phyloP scores from a whole-genome alignment of 1,140 invertebrate species.

The Heliconius hewitsoni region DNA sequence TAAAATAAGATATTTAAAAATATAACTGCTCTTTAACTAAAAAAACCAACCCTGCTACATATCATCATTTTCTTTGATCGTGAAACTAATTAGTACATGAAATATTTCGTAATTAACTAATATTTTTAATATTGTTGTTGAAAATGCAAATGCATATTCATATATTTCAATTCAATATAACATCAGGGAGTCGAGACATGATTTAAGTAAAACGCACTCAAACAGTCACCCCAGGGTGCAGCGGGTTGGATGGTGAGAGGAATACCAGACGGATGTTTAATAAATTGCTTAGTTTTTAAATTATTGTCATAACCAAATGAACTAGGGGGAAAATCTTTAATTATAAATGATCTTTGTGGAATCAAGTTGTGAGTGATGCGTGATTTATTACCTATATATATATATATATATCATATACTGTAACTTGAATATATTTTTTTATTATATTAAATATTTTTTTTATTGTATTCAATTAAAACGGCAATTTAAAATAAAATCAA shows the following conservation, averaged over 20 bases:
- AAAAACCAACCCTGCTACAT: not conserved
- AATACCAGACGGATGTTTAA: slow-evolving; percentile 7
- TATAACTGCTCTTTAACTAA: too few species aligned
- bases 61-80: not conserved
- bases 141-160: not conserved
- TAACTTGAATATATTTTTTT: not conserved
- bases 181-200: slow-evolving; percentile 11
- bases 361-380: not conserved
- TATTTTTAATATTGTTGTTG: slow-evolving; percentile 11
- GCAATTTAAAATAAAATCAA: too few species aligned
- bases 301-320: slow-evolving; percentile 6
- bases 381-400: not conserved
- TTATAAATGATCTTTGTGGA: not conserved
- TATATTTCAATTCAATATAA: slow-evolving; percentile 11
- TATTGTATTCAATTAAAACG: too few species aligned
- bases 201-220: slow-evolving; percentile 15
- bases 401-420: not conserved
- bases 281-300: slow-evolving; percentile 15
- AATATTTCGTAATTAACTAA: slow-evolving; percentile 1
- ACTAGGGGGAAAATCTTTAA: not conserved
- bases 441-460: too few species aligned
- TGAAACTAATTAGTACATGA: not conserved
- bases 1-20: too few species aligned
- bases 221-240: slow-evolving; percentile 9
- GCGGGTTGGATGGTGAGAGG: slow-evolving; percentile 2